Percentiles rank a stretch among this genome's conserved stretches.
Conservation (phyloP, 2,113 vertebrate genomes). For the Antechinus flavipes region DNA sequence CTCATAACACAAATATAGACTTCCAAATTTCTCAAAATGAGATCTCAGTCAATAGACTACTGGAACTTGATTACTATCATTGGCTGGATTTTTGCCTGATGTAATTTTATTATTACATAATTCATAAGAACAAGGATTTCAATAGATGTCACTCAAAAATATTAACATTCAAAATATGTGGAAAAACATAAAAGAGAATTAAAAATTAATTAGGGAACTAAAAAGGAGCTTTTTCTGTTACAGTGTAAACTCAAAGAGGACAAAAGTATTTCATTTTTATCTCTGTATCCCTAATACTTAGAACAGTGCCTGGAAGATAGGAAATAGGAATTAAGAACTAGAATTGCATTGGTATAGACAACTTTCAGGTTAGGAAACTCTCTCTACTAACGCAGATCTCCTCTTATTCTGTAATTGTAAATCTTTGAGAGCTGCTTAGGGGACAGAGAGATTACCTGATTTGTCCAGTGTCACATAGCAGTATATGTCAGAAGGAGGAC, state of each 20-base stretch:
- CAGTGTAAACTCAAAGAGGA: background rate
- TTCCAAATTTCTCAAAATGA: background rate
- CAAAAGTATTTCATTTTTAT: background rate
- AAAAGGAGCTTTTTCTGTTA: background rate
- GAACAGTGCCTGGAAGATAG: background rate
- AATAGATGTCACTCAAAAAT: background rate
- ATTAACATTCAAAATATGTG: background rate
- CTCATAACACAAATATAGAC: background rate
- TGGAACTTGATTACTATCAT: background rate
- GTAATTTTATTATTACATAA: background rate
- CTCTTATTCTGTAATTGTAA: background rate
- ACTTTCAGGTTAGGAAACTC: background rate
- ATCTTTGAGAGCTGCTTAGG: background rate
- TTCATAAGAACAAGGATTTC: background rate
- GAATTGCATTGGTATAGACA: background rate
- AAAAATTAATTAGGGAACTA: background rate
- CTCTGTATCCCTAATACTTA: background rate
- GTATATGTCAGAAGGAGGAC: background rate
- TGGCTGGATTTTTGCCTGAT: background rate
- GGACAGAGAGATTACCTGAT: background rate
- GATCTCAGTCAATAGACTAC: background rate
- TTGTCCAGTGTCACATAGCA: background rate
- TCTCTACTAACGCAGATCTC: background rate
- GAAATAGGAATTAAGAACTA: background rate
- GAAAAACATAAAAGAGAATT: background rate